Evolutionary conservation across 2,888 invertebrate genomes (phyloP).

Genomic region (Ganaspis brasiliensis): DNA sequence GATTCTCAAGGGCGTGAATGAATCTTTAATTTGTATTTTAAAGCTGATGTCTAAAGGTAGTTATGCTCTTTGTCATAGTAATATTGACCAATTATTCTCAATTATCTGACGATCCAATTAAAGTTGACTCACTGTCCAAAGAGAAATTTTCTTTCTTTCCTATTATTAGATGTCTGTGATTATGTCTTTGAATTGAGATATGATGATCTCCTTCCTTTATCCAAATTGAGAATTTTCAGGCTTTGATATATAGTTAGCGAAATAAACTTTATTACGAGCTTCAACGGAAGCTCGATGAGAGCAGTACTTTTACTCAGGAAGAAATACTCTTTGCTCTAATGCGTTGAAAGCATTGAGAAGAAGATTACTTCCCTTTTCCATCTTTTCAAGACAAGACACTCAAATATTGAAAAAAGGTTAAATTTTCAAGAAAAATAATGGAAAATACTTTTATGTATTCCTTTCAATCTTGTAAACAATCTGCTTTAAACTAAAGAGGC

Average conservation of each 20-base stretch:
- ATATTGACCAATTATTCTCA: too few species aligned
- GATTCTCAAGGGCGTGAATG: not conserved
- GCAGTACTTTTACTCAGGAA: slow-evolving; percentile 8
- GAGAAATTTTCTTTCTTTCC: too few species aligned
- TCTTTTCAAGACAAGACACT: not conserved
- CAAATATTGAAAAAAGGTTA: not conserved
- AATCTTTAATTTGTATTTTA: not conserved
- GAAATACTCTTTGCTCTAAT: slow-evolving; percentile 10
- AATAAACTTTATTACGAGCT: slow-evolving; percentile 10
- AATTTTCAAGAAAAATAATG: slow-evolving; percentile 6
- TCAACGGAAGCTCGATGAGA: slow-evolving; percentile 26
- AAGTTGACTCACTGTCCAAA: too few species aligned
- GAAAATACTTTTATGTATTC: not conserved
- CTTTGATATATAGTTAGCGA: not conserved
- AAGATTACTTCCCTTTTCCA: slow-evolving; percentile 8
- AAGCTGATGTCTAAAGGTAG: too few species aligned
- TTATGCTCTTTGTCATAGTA: too few species aligned
- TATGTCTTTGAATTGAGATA: too few species aligned
- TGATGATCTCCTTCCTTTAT: not conserved
- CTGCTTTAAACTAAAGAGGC: not conserved
- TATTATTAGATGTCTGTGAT: too few species aligned
- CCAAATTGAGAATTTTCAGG: not conserved
- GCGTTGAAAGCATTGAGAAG: not conserved
- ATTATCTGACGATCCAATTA: too few species aligned
- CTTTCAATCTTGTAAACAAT: not conserved